Percentiles rank a stretch among this genome's conserved stretches.
Conservation (phyloP, 2,888 invertebrate species). For the Cerastis rubricosa region DNA sequence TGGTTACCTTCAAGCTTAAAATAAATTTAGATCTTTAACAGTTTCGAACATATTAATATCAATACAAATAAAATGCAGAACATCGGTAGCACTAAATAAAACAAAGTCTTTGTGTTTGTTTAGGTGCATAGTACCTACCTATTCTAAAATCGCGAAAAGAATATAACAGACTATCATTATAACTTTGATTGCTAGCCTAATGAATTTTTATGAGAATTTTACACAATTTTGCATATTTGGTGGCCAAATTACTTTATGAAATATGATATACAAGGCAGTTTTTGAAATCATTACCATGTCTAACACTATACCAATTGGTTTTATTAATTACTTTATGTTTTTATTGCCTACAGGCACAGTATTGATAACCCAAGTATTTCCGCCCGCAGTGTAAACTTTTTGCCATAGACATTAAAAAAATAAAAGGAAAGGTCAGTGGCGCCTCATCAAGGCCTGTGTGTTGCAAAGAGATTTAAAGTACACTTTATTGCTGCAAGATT, state of each 20-base stretch:
- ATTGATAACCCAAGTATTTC: conserved; percentile 67
- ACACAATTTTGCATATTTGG: conserved; percentile 25
- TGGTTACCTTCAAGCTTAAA: conserved; percentile 49
- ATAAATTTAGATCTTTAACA: conserved; percentile 21
- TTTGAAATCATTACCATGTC: conserved; percentile 28
- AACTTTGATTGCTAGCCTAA: not conserved
- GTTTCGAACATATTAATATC: conserved; percentile 12
- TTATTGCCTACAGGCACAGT: conserved; percentile 43
- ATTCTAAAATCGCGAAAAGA: conserved; percentile 13
- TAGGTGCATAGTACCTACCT: not conserved
- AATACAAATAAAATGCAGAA: conserved; percentile 20
- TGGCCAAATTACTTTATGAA: conserved; percentile 16
- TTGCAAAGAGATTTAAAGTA: conserved; percentile 43
- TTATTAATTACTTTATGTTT: conserved; percentile 36
- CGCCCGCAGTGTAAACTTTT: conserved; percentile 64
- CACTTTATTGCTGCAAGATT: conserved; percentile 52
- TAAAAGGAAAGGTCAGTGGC: conserved; percentile 70
- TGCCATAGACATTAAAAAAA: conserved; percentile 58
- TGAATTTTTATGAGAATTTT: conserved; percentile 23
- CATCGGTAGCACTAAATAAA: conserved; percentile 21
- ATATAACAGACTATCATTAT: conserved; percentile 4
- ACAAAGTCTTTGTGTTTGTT: conserved; percentile 18
- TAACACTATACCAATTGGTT: conserved; percentile 25
- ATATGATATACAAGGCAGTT: conserved; percentile 15
- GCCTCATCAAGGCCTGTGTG: conserved; percentile 67